These are phyloP conservation scores for Falco rusticolus DNA, from an alignment of 2,797 vertebrate genomes.

Conservation along the genomic window DNA sequence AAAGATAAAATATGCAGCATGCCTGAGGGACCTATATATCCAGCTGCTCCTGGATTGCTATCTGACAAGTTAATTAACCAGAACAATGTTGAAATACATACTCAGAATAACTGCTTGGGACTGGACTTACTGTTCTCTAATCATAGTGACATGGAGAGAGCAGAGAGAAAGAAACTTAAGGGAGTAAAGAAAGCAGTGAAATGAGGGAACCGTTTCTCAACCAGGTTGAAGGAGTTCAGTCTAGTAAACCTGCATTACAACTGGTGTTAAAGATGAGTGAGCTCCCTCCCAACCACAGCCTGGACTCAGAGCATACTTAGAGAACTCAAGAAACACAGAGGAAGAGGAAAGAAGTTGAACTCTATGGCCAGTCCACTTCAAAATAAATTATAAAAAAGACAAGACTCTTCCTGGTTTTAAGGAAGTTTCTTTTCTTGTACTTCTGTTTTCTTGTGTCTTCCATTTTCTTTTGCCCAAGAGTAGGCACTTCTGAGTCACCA, in stretches of 20 bases:
- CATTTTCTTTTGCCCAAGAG: not conserved
- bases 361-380: not conserved
- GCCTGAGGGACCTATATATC: not conserved
- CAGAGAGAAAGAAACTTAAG: not conserved
- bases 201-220: not conserved
- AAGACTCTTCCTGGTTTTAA: not conserved
- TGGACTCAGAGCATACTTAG: not conserved
- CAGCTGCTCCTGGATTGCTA: not conserved
- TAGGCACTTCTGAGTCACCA: not conserved
- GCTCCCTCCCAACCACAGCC: not conserved
- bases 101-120: not conserved
- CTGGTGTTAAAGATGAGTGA: not conserved
- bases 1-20: not conserved
- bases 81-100: not conserved
- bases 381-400: not conserved
- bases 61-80: conserved; percentile 53
- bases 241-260: not conserved
- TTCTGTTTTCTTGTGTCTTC: not conserved
- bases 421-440: not conserved
- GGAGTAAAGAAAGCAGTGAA: not conserved
- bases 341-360: not conserved
- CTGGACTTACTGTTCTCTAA: not conserved
- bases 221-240: not conserved
- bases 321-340: not conserved
- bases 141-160: not conserved